Evolutionary conservation across 2,113 vertebrate genomes (phyloP), one percentile per base, ranked within the genome.

Genomic region (Leiothrix lutea): DNA sequence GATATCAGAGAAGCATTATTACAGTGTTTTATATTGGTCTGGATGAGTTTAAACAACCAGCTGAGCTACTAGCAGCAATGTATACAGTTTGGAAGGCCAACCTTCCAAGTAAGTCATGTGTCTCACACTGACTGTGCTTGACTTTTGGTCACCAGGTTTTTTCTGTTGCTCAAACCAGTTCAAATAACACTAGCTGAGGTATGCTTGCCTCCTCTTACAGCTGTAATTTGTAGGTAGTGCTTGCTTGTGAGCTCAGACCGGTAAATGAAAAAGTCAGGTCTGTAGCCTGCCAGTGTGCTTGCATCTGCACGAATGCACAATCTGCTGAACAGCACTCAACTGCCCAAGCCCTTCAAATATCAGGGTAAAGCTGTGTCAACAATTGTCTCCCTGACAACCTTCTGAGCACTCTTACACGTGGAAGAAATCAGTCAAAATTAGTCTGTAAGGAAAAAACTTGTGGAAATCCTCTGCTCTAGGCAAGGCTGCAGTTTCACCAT

Each of bases 311-410:
- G 12, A 91, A 48, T 60, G 80, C 80, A 77, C 75, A 94, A 62
- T 84, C 73, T 19, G 2, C 64, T 92, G 87, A 75, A 74, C 82
- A 91, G 60, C 67, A 73, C 47, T 38, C 1, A 12, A 47, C 79
- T 91, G 66, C 69, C 73, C 88, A 58, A 92, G 67, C 81, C 62
- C 38, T 90, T 54, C 89, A 94, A 91, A 96, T 92, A 85, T 60
- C 81, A 94, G 60, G 38, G 50, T 79, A 90, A 91, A 93, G 67
- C 75, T 94, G 38, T 94, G 88, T 94, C 87, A 95, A 85, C 79
- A 66, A 35, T 67, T 83, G 71, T 95, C 66, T 94, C 90, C 89
- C 82, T 88, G 92, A 83, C 88, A 95, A 93, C 88, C 8, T 2
- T 57, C 40, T 75, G 78, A 96, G 53, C 65, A 35, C 73, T 75